Conservation (phyloP, 2,888 invertebrate species). For the Cheilosia scutellata region DNA sequence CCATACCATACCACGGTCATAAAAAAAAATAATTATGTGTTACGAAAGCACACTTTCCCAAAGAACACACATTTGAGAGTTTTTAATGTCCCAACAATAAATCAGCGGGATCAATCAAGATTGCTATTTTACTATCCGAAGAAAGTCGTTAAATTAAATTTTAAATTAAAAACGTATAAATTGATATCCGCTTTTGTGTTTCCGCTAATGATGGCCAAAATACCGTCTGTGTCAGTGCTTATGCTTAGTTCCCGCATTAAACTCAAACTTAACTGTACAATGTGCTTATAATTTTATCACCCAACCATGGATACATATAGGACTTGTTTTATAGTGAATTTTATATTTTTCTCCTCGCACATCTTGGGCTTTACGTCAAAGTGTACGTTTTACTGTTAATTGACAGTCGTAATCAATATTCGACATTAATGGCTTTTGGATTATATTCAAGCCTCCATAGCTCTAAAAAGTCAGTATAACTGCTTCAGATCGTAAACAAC, state of each 20-base stretch:
- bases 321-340: conserved; percentile 27
- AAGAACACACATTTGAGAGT: background rate
- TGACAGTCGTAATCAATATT: background rate
- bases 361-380: conserved; percentile 12
- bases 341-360: background rate
- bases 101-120: conserved; percentile 28
- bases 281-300: conserved; percentile 33
- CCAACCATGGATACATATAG: conserved; percentile 27
- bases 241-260: conserved; percentile 9
- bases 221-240: background rate
- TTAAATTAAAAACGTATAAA: conserved; percentile 10
- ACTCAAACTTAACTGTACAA: conserved; percentile 15
- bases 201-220: conserved; percentile 5
- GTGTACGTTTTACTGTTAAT: conserved; percentile 24
- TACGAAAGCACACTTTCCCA: background rate
- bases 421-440: conserved; percentile 9
- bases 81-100: background rate
- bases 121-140: conserved; percentile 13
- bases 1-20: too few relatives aligned
- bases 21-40: too few relatives aligned
- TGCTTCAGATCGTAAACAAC: conserved; percentile 39
- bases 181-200: conserved; percentile 12
- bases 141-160: conserved; percentile 9
- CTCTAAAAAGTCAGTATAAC: conserved; percentile 9
- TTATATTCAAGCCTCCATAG: background rate